Conservation (phyloP, 2,797 vertebrate species). For the Mallotus villosus region DNA sequence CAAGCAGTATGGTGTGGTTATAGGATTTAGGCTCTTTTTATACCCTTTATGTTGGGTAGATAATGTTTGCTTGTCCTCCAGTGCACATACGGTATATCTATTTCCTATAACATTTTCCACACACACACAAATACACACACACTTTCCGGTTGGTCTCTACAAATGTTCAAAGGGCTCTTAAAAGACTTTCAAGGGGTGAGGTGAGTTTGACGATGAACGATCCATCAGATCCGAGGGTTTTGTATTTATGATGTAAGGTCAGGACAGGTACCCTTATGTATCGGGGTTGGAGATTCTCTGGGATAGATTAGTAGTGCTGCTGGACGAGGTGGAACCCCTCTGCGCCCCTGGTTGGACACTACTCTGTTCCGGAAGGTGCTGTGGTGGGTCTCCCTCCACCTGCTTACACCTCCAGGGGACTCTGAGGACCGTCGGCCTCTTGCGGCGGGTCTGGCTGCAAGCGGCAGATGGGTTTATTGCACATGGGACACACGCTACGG, state of each 20-base stretch:
- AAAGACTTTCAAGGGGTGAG: no score
- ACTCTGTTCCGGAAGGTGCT: conserved; percentile 3
- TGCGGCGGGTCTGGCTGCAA: conserved; percentile 61
- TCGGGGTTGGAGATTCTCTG: not conserved
- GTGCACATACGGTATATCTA: not conserved
- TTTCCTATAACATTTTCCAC: no score
- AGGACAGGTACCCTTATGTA: not conserved
- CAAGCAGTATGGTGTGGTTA: no score
- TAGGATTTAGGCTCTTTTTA: no score
- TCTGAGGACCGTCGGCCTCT: conserved; percentile 60
- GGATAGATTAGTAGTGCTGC: conserved; percentile 8
- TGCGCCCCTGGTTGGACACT: not conserved
- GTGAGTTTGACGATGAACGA: not conserved
- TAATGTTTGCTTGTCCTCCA: not conserved
- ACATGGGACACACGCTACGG: conserved; percentile 82
- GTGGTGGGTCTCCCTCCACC: conserved; percentile 13
- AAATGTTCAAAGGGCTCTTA: not conserved
- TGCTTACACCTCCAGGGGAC: conserved; percentile 69
- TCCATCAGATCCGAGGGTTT: not conserved
- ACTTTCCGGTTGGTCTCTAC: not conserved
- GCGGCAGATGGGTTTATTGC: conserved; percentile 80
- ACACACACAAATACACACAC: not conserved
- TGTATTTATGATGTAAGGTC: not conserved
- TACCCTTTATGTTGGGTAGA: no score
- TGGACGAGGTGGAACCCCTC: not conserved